phyloP scores from a whole-genome alignment of 30 jellyfish, hydroid and myxozoan genomes.

The Turritopsis dohrnii region DNA sequence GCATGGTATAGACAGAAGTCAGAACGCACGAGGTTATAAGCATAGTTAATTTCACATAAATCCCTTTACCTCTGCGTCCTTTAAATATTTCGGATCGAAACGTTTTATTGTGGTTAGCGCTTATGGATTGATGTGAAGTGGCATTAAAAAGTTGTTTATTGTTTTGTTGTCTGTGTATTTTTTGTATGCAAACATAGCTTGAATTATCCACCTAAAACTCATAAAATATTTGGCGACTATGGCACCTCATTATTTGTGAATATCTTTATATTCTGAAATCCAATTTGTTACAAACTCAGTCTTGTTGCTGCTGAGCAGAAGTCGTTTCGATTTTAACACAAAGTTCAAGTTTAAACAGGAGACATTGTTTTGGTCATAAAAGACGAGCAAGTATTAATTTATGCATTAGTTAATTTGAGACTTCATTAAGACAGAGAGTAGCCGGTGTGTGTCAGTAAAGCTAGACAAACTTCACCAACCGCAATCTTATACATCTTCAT shows the following conservation, averaged over 20 bases:
- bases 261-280: neutral
- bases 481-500: neutral
- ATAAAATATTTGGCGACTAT: neutral
- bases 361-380: neutral
- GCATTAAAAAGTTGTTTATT: neutral
- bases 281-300: neutral
- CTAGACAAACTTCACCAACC: neutral
- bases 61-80: neutral
- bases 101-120: neutral
- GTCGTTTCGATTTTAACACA: neutral
- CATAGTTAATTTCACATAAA: neutral
- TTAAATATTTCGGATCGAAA: neutral
- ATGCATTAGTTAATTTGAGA: neutral
- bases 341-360: neutral
- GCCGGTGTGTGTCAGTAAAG: neutral
- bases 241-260: neutral
- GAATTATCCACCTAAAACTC: neutral
- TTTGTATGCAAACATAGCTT: neutral
- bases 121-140: slow-evolving; percentile 4
- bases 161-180: neutral
- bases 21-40: neutral
- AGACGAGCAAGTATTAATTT: neutral
- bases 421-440: neutral
- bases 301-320: neutral
- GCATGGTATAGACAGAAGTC: too few species aligned